Conservation (phyloP, 2,888 invertebrate species). For the Disparrhopalites patrizii region DNA sequence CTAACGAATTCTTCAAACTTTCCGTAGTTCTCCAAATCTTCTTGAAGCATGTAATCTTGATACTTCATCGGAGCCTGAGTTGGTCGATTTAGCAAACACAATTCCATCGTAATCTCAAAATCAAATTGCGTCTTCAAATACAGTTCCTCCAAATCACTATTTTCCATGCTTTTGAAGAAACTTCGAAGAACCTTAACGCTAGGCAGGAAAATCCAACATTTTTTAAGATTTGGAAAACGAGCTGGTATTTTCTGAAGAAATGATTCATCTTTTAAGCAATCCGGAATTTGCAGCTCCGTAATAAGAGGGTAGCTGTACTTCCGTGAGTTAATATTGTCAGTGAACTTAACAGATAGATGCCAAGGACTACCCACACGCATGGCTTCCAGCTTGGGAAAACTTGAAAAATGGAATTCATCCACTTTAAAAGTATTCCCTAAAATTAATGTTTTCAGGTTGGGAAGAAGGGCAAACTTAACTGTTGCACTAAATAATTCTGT, state of each 20-base stretch:
- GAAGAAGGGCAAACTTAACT: slow-evolving; percentile 1
- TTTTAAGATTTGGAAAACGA: slow-evolving; percentile 35
- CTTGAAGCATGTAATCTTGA: slow-evolving; percentile 18
- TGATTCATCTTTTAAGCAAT: slow-evolving; percentile 38
- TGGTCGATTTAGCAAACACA: slow-evolving; percentile 31
- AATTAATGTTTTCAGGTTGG: slow-evolving; percentile 24
- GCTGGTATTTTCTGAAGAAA: slow-evolving; percentile 33
- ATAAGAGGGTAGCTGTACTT: slow-evolving; percentile 22
- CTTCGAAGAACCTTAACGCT: slow-evolving; percentile 35
- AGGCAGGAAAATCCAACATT: slow-evolving; percentile 38
- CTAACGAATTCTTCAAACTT: slow-evolving; percentile 39
- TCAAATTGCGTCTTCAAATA: slow-evolving; percentile 45
- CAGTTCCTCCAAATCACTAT: slow-evolving; percentile 34
- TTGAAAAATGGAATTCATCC: slow-evolving; percentile 32
- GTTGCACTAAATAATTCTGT: slow-evolving; percentile 11
- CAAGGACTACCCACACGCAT: slow-evolving; percentile 43
- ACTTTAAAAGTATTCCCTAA: slow-evolving; percentile 43
- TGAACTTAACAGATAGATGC: slow-evolving; percentile 34
- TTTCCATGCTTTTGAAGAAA: slow-evolving; percentile 38
- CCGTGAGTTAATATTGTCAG: slow-evolving; percentile 26
- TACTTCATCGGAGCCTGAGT: slow-evolving; percentile 13
- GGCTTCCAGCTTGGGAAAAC: slow-evolving; percentile 29
- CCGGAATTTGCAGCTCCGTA: slow-evolving; percentile 38
- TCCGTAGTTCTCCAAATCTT: slow-evolving; percentile 36
- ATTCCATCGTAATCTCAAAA: slow-evolving; percentile 41